phyloP scores from a whole-genome alignment of 2,888 invertebrate genomes.

The Gari tellinella region DNA sequence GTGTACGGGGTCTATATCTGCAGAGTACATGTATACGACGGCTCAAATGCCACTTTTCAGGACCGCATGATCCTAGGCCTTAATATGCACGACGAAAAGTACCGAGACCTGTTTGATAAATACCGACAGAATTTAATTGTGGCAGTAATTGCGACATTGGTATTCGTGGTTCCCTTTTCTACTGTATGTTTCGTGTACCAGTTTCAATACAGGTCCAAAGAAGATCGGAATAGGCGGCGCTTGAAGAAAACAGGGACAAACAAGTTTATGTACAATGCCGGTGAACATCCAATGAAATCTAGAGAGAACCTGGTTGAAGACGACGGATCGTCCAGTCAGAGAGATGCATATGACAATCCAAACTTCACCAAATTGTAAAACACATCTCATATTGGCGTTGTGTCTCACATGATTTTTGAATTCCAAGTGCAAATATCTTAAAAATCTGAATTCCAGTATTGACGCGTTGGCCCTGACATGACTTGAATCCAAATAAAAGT shows the following conservation, averaged over 20 bases:
- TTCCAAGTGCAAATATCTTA: too few relatives aligned
- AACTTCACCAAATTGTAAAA: too few relatives aligned
- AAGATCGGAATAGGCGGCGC: constrained; percentile 11
- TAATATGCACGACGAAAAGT: constrained; percentile 47
- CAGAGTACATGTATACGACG: constrained; percentile 41
- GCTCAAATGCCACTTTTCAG: background rate
- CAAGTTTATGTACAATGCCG: constrained; percentile 10
- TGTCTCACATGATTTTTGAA: too few relatives aligned
- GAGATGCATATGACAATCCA: too few relatives aligned
- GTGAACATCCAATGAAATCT: background rate
- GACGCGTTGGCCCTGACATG: too few relatives aligned
- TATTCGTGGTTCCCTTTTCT: constrained; percentile 54
- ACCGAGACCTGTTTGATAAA: constrained; percentile 39
- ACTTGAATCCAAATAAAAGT: too few relatives aligned
- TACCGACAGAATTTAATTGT: constrained; percentile 62
- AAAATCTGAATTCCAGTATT: too few relatives aligned
- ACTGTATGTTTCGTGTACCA: constrained; percentile 51
- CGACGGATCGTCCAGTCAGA: too few relatives aligned
- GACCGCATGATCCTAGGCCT: constrained; percentile 43
- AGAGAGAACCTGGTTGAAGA: too few relatives aligned
- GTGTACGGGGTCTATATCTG: constrained; percentile 65
- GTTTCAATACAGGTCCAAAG: constrained; percentile 53
- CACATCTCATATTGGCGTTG: too few relatives aligned
- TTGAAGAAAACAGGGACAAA: constrained; percentile 7
- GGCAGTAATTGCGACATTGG: constrained; percentile 60